These are phyloP conservation scores for Epinotia brunnichana DNA, from an alignment of 2,888 invertebrate species.

Conservation along the genomic window DNA sequence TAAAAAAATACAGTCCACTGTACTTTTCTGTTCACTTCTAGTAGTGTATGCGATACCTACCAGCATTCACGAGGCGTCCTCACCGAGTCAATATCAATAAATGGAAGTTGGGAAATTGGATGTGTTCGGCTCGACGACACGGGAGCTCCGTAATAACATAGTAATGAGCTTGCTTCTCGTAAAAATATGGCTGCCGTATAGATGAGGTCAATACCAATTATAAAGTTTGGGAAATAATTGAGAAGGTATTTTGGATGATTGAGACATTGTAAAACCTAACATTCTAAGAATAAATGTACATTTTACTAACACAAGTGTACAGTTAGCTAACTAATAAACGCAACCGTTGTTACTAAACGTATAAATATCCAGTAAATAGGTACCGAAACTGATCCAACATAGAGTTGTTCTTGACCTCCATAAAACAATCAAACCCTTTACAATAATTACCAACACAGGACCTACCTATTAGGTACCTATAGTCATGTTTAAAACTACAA, in stretches of 20 bases:
- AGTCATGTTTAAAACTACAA: too few relatives aligned
- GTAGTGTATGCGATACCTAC: slow-evolving; percentile 55
- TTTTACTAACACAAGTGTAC: too few relatives aligned
- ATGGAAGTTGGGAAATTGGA: slow-evolving; percentile 83
- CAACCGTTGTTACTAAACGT: too few relatives aligned
- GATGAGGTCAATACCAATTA: slow-evolving; percentile 63
- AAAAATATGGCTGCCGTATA: slow-evolving; percentile 78
- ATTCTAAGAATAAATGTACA: neutral
- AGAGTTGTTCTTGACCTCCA: too few relatives aligned
- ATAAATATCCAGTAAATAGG: too few relatives aligned
- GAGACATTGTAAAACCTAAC: neutral
- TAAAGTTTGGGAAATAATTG: slow-evolving; percentile 17
- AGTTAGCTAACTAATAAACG: neutral
- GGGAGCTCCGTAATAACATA: slow-evolving; percentile 77
- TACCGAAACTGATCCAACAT: too few relatives aligned
- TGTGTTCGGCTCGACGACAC: slow-evolving; percentile 77
- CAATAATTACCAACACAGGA: neutral
- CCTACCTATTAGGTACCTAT: too few relatives aligned
- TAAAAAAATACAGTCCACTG: neutral
- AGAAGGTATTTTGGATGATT: neutral
- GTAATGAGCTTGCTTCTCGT: slow-evolving; percentile 80
- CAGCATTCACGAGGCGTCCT: slow-evolving; percentile 75
- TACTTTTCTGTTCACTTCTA: slow-evolving; percentile 57
- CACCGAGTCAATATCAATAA: slow-evolving; percentile 83
- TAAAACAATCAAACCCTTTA: neutral